A percentile compares a stretch with the other conserved stretches of the same genome.
These are phyloP conservation scores for Anthopleura sola DNA, from an alignment of 64 coral and sea anemone species.

Conservation along the genomic window DNA sequence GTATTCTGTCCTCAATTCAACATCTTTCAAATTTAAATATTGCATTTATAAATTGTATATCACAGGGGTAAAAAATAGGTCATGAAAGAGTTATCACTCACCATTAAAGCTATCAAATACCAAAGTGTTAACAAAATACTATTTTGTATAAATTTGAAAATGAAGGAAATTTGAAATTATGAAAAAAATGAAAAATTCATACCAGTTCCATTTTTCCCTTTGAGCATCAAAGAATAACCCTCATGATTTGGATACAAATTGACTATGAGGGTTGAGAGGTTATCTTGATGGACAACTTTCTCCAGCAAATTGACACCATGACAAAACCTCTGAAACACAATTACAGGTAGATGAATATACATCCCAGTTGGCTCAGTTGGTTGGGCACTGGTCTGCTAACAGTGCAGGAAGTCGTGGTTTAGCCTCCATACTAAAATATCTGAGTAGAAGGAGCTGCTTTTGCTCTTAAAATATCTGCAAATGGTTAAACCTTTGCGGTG, in stretches of 20 bases:
- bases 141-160: neutral
- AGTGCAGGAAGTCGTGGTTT: no score
- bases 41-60: no score
- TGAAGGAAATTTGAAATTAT: neutral
- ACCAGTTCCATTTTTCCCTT: conserved; percentile 88
- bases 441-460: no score
- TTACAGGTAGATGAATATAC: neutral
- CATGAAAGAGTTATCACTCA: no score
- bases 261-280: conserved; percentile 94
- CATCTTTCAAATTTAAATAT: no score
- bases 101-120: neutral
- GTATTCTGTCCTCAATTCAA: neutral
- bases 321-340: conserved; percentile 71
- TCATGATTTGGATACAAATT: conserved; percentile 92
- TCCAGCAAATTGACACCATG: conserved; percentile 93
- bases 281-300: conserved; percentile 98
- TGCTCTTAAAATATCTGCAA: no score
- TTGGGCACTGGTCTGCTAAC: no score
- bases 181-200: neutral
- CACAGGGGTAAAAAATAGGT: no score
- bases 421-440: no score
- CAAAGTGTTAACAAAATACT: no score
- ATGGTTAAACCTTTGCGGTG: no score
- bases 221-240: conserved; percentile 94
- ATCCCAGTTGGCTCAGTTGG: no score